phyloP scores from a whole-genome alignment of 1,140 invertebrate genomes.

The Megathymus violae region DNA sequence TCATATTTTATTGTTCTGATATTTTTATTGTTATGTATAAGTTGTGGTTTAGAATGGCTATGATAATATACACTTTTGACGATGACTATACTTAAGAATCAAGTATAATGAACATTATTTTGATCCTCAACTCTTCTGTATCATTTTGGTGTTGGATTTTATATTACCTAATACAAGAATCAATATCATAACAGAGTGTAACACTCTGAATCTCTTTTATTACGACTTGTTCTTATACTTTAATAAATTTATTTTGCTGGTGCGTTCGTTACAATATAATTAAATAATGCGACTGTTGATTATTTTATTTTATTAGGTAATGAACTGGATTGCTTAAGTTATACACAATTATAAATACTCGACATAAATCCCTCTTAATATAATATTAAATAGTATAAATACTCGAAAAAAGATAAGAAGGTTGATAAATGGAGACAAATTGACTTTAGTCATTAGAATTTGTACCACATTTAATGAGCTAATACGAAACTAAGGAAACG shows the following conservation, averaged over 20 bases:
- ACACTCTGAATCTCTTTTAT: slow-evolving; percentile 3
- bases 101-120: not conserved
- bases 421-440: not conserved
- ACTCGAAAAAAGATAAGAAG: not conserved
- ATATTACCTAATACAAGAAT: not conserved
- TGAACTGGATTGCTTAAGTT: not conserved
- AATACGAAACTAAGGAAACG: not conserved
- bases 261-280: slow-evolving; percentile 11
- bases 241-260: slow-evolving; percentile 17
- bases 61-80: slow-evolving; percentile 15
- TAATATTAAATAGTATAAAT: no score
- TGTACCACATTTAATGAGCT: not conserved
- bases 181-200: not conserved
- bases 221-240: not conserved
- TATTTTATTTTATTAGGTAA: not conserved
- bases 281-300: not conserved
- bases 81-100: slow-evolving; percentile 24
- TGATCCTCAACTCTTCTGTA: not conserved
- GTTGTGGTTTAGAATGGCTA: not conserved
- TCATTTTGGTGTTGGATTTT: slow-evolving; percentile 6
- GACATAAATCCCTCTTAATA: no score
- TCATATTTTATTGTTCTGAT: not conserved
- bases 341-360: no score
- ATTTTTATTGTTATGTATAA: not conserved
- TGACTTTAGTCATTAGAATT: not conserved